Evolutionary conservation across 2,797 vertebrate genomes (phyloP).

Genomic region (Ispidina picta): DNA sequence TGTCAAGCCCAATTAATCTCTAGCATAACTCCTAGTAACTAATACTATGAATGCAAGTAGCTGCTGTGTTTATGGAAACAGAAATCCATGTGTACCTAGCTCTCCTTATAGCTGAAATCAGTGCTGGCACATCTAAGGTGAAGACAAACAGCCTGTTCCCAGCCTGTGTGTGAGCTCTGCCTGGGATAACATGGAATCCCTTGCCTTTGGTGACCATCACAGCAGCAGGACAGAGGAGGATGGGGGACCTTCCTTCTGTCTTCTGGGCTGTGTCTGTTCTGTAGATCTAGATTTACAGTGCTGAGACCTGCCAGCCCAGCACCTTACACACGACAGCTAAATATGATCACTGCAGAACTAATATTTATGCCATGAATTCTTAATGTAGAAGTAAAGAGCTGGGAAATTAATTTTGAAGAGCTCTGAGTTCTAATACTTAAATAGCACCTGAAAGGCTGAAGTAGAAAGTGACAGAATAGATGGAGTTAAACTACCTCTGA

Average conservation of each 20-base stretch:
- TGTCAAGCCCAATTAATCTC: background rate
- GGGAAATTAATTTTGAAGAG: background rate
- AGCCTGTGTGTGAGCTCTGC: background rate
- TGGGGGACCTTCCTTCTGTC: background rate
- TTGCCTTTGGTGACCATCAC: background rate
- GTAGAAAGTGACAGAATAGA: conserved; percentile 17
- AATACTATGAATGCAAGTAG: background rate
- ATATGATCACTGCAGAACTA: conserved; percentile 33
- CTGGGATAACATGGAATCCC: background rate
- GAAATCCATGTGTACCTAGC: background rate
- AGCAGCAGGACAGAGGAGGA: background rate
- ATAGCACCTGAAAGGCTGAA: conserved; percentile 24
- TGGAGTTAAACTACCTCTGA: background rate
- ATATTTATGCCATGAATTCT: background rate
- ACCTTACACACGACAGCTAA: background rate
- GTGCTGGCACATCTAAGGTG: background rate
- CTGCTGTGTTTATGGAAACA: background rate
- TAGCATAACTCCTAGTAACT: background rate
- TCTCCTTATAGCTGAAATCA: background rate
- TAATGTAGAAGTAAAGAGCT: background rate
- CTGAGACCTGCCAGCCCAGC: background rate
- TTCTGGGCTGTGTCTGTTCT: background rate
- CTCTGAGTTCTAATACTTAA: background rate
- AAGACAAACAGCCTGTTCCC: background rate
- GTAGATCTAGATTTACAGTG: background rate